These are phyloP conservation scores for Criorhina ranunculi DNA, from an alignment of 2,888 invertebrate species.

Conservation along the genomic window DNA sequence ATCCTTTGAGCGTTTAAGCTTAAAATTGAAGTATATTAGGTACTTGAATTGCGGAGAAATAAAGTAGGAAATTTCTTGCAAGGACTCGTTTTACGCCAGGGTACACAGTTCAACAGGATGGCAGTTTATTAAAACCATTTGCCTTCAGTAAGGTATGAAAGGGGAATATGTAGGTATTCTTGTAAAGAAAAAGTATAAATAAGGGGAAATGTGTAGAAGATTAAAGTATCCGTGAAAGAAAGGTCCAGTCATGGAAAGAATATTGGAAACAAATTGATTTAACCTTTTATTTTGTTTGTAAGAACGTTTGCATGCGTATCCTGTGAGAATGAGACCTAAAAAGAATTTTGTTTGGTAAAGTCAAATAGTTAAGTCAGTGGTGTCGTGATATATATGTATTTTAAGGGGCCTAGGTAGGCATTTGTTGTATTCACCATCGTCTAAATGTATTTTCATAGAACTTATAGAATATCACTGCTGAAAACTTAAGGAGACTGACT, in stretches of 20 bases:
- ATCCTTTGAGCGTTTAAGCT: conserved; percentile 53
- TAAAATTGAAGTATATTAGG: conserved; percentile 21
- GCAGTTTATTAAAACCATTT: conserved; percentile 10
- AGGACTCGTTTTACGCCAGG: background rate
- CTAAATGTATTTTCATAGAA: too few species aligned
- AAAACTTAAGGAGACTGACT: too few species aligned
- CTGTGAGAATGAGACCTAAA: background rate
- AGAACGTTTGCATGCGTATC: background rate
- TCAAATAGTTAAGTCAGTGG: too few species aligned
- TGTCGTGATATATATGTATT: too few species aligned
- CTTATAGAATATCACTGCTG: too few species aligned
- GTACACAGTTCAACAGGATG: conserved; percentile 4
- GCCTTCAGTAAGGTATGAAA: background rate
- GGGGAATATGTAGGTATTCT: background rate
- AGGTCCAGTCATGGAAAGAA: conserved; percentile 5
- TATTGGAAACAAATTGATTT: conserved; percentile 2
- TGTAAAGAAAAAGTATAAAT: background rate
- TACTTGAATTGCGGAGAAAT: conserved; percentile 2
- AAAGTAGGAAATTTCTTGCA: conserved; percentile 12
- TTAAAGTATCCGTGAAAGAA: background rate
- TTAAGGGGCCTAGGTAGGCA: too few species aligned
- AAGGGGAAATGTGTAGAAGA: conserved; percentile 4
- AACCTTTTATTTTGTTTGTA: background rate
- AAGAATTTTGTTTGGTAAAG: too few species aligned
- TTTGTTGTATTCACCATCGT: too few species aligned